These are phyloP conservation scores for Callocephalon fimbriatum DNA, from an alignment of 2,113 vertebrate genomes.

Conservation along the genomic window DNA sequence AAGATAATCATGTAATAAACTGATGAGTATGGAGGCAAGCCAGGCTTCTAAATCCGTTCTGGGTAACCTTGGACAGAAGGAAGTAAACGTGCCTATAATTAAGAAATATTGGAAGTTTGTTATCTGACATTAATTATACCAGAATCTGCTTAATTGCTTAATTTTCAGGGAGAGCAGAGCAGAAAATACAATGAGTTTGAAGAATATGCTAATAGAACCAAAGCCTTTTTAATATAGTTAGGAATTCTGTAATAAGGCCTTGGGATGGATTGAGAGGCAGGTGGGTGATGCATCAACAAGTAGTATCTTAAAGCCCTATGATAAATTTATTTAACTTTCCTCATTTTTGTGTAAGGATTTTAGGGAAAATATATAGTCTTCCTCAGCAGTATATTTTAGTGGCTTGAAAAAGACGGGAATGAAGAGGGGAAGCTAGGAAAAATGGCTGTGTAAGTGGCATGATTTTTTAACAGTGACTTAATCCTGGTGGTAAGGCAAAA, in stretches of 20 bases:
- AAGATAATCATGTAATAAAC: neutral
- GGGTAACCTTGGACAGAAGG: slow-evolving; percentile 20
- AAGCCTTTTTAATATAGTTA: neutral
- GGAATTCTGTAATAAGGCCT: neutral
- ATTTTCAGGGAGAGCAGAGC: neutral
- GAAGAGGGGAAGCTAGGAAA: neutral
- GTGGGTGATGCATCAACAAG: neutral
- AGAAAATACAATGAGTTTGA: neutral
- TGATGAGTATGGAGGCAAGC: neutral
- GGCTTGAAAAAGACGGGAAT: neutral
- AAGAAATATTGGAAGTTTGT: slow-evolving; percentile 10
- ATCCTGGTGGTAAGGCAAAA: neutral
- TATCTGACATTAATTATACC: neutral
- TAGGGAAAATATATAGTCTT: neutral
- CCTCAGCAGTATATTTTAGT: neutral
- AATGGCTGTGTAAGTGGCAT: neutral
- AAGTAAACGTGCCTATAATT: neutral
- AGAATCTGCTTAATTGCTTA: neutral
- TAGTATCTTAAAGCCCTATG: neutral
- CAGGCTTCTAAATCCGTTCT: neutral
- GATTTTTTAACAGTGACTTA: neutral
- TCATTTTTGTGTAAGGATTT: neutral
- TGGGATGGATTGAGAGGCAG: neutral
- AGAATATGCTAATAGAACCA: neutral
- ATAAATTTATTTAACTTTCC: neutral